These are phyloP conservation scores for Pyrocoelia pectoralis DNA, from an alignment of 2,888 invertebrate genomes.

Conservation along the genomic window DNA sequence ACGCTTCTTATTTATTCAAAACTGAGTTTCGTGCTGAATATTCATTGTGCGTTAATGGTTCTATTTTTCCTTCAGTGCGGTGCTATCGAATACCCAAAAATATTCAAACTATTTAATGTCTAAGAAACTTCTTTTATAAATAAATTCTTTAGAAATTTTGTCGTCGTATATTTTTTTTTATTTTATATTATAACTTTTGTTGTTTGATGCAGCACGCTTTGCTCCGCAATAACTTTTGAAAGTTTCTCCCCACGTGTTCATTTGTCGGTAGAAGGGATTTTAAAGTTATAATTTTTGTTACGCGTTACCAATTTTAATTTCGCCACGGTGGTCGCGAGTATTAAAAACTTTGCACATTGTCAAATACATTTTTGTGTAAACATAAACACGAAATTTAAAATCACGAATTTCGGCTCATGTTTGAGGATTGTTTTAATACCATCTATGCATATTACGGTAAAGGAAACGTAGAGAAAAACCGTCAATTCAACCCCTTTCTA, in stretches of 20 bases:
- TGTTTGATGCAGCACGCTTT: neutral
- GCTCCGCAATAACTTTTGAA: conserved; percentile 2
- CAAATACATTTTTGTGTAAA: too few relatives aligned
- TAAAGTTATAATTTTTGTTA: conserved; percentile 12
- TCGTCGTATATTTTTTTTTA: neutral
- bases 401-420: too few relatives aligned
- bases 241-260: conserved; percentile 7
- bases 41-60: neutral
- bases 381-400: too few relatives aligned
- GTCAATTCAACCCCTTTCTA: too few relatives aligned
- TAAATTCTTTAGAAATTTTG: neutral
- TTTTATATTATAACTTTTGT: neutral
- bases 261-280: conserved; percentile 1
- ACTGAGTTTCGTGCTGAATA: neutral
- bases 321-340: neutral
- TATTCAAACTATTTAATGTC: neutral
- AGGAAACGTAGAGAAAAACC: too few relatives aligned
- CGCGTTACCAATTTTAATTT: conserved; percentile 9
- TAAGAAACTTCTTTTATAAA: neutral
- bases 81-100: neutral
- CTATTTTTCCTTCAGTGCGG: neutral
- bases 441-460: too few relatives aligned
- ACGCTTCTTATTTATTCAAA: neutral
- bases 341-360: neutral
- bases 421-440: too few relatives aligned